phyloP scores from a whole-genome alignment of 2,113 vertebrate genomes.

The Percina caprodes region DNA sequence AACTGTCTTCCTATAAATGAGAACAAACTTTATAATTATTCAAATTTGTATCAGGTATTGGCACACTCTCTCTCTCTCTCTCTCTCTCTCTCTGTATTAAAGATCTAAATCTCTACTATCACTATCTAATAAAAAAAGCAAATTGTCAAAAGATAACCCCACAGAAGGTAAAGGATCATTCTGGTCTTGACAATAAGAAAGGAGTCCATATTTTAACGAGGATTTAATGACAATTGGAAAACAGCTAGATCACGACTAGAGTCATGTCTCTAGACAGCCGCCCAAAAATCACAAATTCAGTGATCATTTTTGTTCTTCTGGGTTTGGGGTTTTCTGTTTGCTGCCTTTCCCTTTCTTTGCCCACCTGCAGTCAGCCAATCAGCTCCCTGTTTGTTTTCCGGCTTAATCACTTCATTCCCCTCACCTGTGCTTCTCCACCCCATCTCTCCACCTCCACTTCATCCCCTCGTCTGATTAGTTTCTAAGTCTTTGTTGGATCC shows the following conservation, averaged over 20 bases:
- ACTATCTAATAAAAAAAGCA: background rate
- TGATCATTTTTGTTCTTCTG: too few relatives aligned
- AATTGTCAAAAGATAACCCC: background rate
- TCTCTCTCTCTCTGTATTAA: too few relatives aligned
- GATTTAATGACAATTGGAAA: background rate
- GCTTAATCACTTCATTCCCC: too few relatives aligned
- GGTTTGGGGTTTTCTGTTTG: too few relatives aligned
- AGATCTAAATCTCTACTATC: background rate
- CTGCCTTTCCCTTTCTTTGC: too few relatives aligned
- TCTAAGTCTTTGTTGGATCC: too few relatives aligned
- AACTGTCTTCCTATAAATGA: background rate
- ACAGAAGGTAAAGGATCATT: background rate
- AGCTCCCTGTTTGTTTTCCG: too few relatives aligned
- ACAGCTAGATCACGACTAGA: background rate
- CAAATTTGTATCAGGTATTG: background rate
- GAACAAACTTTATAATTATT: background rate
- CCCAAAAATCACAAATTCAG: background rate
- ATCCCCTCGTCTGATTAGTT: too few relatives aligned
- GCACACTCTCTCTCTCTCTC: too few relatives aligned
- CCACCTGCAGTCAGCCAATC: too few relatives aligned
- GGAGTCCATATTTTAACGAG: background rate
- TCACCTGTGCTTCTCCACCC: too few relatives aligned
- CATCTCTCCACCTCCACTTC: too few relatives aligned
- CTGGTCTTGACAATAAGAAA: background rate
- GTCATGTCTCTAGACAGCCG: background rate